Evolutionary conservation across 2,797 vertebrate genomes (phyloP).

Genomic region (Enteromius fasciolatus): DNA sequence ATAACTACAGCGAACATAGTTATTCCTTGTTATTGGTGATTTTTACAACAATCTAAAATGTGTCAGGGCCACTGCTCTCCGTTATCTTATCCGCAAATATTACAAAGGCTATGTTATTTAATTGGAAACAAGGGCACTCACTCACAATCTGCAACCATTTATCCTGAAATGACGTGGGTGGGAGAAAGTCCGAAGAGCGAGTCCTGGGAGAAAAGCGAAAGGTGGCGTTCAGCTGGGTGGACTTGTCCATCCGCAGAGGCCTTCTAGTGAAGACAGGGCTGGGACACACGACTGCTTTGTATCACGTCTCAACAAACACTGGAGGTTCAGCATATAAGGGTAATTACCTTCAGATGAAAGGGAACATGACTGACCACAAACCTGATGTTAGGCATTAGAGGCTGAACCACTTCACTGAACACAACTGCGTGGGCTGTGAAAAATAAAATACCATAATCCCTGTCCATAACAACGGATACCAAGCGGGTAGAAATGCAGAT

Average conservation of each 20-base stretch:
- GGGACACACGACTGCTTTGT: conserved; percentile 55
- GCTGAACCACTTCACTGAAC: conserved; percentile 38
- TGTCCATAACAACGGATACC: conserved; percentile 26
- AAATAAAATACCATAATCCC: conserved; percentile 30
- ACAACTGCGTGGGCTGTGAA: conserved; percentile 8
- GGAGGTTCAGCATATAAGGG: conserved; percentile 49
- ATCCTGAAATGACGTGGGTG: conserved; percentile 40
- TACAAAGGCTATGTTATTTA: conserved; percentile 21
- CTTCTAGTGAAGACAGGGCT: conserved; percentile 39
- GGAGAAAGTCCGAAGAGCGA: conserved; percentile 26
- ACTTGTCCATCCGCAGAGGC: conserved; percentile 57
- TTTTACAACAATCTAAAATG: conserved; percentile 44
- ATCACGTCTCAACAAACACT: conserved; percentile 62
- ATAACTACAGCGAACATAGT: conserved; percentile 26
- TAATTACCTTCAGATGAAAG: conserved; percentile 63
- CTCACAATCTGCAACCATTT: conserved; percentile 51
- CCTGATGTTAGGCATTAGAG: conserved; percentile 52
- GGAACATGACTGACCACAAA: conserved; percentile 46
- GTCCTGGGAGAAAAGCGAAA: conserved; percentile 24
- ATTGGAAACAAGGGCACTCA: conserved; percentile 3
- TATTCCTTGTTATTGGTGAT: conserved; percentile 40
- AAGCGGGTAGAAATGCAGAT: conserved; percentile 10
- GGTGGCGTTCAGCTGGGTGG: conserved; percentile 58
- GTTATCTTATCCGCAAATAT: conserved; percentile 44
- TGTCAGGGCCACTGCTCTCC: conserved; percentile 9